Percentiles rank a stretch among this genome's conserved stretches.
Evolutionary conservation across 2,113 vertebrate species (phyloP).

Genomic region (Elephantulus edwardii): DNA sequence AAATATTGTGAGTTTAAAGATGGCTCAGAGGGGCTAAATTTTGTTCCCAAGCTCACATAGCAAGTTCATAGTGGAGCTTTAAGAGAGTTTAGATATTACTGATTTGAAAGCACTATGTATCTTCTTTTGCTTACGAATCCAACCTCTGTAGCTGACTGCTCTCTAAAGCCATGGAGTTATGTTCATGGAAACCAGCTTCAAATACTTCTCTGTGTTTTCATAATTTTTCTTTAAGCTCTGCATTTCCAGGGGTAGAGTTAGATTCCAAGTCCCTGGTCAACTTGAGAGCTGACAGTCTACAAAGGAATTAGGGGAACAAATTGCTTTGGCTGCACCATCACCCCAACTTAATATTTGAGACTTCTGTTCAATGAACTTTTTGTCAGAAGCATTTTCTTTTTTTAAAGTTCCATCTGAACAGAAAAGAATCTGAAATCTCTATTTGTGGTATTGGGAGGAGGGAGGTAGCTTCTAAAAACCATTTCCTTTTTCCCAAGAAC

Average conservation of each 20-base stretch:
- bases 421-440: slow-evolving; percentile 32
- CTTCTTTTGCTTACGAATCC: neutral
- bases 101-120: neutral
- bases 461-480: neutral
- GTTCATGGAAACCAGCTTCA: neutral
- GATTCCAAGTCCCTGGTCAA: neutral
- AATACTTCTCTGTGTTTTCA: neutral
- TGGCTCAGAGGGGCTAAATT: neutral
- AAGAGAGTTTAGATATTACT: neutral
- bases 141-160: neutral
- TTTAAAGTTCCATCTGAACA: neutral
- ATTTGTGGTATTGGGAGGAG: neutral
- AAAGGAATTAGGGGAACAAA: neutral
- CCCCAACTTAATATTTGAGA: slow-evolving; percentile 25
- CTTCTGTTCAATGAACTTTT: slow-evolving; percentile 14
- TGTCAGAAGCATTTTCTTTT: neutral
- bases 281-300: neutral
- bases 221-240: neutral
- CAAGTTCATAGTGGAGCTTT: neutral
- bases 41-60: neutral
- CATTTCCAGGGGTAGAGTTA: neutral
- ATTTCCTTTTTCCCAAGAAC: neutral
- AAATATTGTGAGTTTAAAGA: neutral
- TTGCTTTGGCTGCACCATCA: neutral
- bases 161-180: neutral